phyloP scores from a whole-genome alignment of 2,797 vertebrate species.

The Notoglanidium macrostoma region DNA sequence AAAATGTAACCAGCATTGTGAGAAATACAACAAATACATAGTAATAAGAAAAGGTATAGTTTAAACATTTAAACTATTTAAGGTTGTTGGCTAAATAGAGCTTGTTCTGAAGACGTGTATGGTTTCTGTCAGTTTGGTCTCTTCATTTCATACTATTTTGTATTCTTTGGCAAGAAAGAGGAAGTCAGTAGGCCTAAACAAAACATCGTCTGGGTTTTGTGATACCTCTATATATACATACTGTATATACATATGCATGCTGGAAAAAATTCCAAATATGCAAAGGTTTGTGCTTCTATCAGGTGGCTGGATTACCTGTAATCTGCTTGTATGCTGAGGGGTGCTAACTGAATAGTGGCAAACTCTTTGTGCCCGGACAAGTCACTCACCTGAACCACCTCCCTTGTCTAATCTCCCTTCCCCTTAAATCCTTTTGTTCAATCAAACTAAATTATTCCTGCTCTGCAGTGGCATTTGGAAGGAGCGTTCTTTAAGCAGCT shows the following conservation, averaged over 20 bases:
- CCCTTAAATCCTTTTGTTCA: constrained; percentile 78
- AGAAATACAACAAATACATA: neutral
- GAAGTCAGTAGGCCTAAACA: neutral
- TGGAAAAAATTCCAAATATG: neutral
- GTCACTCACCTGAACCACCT: constrained; percentile 91
- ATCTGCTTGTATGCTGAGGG: neutral
- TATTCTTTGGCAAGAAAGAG: neutral
- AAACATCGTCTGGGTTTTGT: neutral
- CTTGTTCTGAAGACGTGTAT: neutral
- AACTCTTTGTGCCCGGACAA: constrained; percentile 77
- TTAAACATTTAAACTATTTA: neutral
- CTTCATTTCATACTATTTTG: neutral
- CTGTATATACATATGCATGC: neutral
- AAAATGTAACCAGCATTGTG: neutral
- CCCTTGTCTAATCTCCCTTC: constrained; percentile 55
- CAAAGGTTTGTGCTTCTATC: neutral
- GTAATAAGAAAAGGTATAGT: neutral
- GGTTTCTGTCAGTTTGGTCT: neutral
- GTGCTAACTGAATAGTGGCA: neutral
- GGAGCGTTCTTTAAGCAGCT: constrained; percentile 78
- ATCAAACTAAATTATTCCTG: constrained; percentile 89
- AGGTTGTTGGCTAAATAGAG: neutral
- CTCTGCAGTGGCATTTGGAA: constrained; percentile 84
- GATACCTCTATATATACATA: neutral
- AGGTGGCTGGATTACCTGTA: neutral